A percentile compares a stretch with the other conserved stretches of the same genome.
phyloP scores from a whole-genome alignment of 2,888 invertebrate species.

The Scaptomyza flava region DNA sequence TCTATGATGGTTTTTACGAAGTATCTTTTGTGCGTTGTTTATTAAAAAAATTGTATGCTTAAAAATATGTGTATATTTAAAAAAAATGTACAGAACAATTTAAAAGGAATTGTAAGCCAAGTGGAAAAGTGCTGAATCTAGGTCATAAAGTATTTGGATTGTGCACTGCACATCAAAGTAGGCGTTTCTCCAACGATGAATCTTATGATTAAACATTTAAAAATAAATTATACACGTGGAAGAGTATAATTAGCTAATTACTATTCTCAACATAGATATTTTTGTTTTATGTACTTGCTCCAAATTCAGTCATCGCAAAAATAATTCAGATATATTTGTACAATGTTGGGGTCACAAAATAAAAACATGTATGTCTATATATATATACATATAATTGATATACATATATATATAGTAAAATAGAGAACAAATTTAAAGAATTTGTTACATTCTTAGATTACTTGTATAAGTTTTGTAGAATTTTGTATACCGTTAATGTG shows the following conservation, averaged over 20 bases:
- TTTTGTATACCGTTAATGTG: slow-evolving; percentile 40
- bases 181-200: slow-evolving; percentile 23
- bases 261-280: slow-evolving; percentile 52
- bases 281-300: slow-evolving; percentile 22
- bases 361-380: neutral
- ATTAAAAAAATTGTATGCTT: slow-evolving; percentile 16
- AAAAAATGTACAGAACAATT: slow-evolving; percentile 53
- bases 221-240: slow-evolving; percentile 48
- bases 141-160: slow-evolving; percentile 23
- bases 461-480: slow-evolving; percentile 23
- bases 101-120: slow-evolving; percentile 43
- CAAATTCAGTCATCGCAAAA: slow-evolving; percentile 62
- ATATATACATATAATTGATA: neutral
- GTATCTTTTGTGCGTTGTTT: slow-evolving; percentile 43
- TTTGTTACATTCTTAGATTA: slow-evolving; percentile 37
- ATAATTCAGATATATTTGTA: slow-evolving; percentile 14
- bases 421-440: slow-evolving; percentile 12
- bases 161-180: slow-evolving; percentile 58
- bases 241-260: slow-evolving; percentile 49
- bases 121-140: slow-evolving; percentile 33
- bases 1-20: slow-evolving; percentile 7
- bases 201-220: slow-evolving; percentile 28
- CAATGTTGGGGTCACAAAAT: slow-evolving; percentile 17
- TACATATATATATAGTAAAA: neutral
- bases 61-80: slow-evolving; percentile 4